Conservation (phyloP, 1,140 invertebrate species). For the Macrosteles quadrilineatus region DNA sequence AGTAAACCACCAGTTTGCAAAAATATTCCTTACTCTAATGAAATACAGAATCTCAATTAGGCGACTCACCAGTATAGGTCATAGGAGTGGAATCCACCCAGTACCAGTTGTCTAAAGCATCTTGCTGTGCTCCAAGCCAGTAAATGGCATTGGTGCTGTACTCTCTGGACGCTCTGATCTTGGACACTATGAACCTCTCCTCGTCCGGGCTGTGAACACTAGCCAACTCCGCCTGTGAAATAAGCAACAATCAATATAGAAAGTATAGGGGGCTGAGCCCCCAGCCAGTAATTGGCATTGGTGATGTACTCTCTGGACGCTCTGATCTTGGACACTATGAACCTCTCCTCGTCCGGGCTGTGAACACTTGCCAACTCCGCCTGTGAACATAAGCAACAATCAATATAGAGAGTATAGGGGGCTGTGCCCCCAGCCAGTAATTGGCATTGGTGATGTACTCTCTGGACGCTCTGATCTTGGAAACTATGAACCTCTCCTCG, state of each 20-base stretch:
- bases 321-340: conserved; percentile 63
- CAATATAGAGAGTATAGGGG: too few relatives aligned
- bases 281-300: conserved; percentile 68
- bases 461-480: conserved; percentile 61
- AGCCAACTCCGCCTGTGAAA: conserved; percentile 48
- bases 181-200: conserved; percentile 62
- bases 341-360: conserved; percentile 61
- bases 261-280: too few relatives aligned
- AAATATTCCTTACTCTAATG: too few relatives aligned
- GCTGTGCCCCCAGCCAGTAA: conserved; percentile 64
- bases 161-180: conserved; percentile 63
- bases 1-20: too few relatives aligned
- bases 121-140: conserved; percentile 61
- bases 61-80: conserved; percentile 58
- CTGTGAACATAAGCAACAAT: too few relatives aligned
- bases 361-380: conserved; percentile 49
- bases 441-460: conserved; percentile 66
- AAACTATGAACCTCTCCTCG: conserved; percentile 64
- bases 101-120: conserved; percentile 50
- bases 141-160: conserved; percentile 67
- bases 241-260: too few relatives aligned
- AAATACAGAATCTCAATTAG: too few relatives aligned
- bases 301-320: conserved; percentile 65
- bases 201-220: conserved; percentile 56
- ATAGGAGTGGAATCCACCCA: conserved; percentile 63